Conservation (phyloP, 1,140 invertebrate species). For the Dendrolimus punctatus region DNA sequence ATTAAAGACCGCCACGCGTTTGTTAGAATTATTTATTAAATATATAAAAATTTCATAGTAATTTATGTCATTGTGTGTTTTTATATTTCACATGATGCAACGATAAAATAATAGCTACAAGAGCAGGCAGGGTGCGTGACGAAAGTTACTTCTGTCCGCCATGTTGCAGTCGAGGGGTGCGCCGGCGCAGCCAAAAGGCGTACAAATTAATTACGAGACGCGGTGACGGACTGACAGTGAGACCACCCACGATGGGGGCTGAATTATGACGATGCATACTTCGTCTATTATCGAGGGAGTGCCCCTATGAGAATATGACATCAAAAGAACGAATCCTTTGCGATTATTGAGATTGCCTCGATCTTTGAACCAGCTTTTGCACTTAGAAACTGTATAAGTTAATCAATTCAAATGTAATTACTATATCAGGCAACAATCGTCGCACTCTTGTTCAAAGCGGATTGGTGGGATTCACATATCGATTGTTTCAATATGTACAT, state of each 20-base stretch:
- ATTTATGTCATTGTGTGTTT: too few relatives aligned
- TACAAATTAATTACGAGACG: slow-evolving; percentile 58
- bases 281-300: slow-evolving; percentile 14
- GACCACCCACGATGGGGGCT: slow-evolving; percentile 44
- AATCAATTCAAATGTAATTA: too few relatives aligned
- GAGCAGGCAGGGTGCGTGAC: slow-evolving; percentile 41
- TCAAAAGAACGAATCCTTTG: slow-evolving; percentile 11
- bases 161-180: slow-evolving; percentile 17
- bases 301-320: slow-evolving; percentile 6
- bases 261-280: slow-evolving; percentile 25
- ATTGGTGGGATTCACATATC: too few relatives aligned
- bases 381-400: too few relatives aligned
- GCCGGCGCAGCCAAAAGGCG: slow-evolving; percentile 37
- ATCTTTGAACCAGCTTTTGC: too few relatives aligned
- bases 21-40: neutral
- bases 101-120: slow-evolving; percentile 22
- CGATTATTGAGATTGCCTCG: slow-evolving; percentile 8
- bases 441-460: too few relatives aligned
- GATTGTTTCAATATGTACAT: too few relatives aligned
- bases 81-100: neutral
- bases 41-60: neutral
- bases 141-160: slow-evolving; percentile 36
- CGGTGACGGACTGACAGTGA: slow-evolving; percentile 40
- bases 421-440: too few relatives aligned
- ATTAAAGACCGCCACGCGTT: too few relatives aligned